Base-by-base conservation (phyloP, 2,797 vertebrate genomes). In the Pteropus rufus region DNA sequence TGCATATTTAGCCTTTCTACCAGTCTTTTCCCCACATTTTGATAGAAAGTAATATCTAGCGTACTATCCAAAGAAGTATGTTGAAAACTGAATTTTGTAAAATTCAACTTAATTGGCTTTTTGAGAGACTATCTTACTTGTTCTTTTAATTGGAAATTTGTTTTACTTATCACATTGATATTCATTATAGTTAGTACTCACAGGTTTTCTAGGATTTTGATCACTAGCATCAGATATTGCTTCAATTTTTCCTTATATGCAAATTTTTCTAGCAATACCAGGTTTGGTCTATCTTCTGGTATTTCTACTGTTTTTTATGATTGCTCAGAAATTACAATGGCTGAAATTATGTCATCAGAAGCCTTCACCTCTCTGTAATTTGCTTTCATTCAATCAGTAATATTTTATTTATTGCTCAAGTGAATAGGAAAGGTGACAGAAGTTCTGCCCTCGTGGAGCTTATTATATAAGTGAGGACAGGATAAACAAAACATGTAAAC, bases 81-180 rank as follows among this genome's bases (percentile, higher is more conserved):
- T 82, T 91, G 52, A 89, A 93, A 91, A 69, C 12, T 87, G 36
- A 95, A 79, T 56, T 95, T 95, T 94, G 19, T 91, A 67, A 91
- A 82, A 69, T 85, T 93, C 69, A 82, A 1, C 7, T 56, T 96
- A 44, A 54, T 41, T 87, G 24, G 8, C 36, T 44, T 82, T 92
- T 92, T 93, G 23, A 84, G 39, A 62, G 69, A 29, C 52, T 82
- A 8, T 52, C 21, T 76, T 69, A 26, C 14, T 64, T 84, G 34
- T 11, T 90, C 79, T 91, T 91, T 81, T 58, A 18, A 89, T 77
- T 85, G 34, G 24, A 23, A 76, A 62, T 72, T 62, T 82, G 12
- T 76, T 60, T 39, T 49, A 91, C 52, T 69, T 70, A 65, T n/a
- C 44, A 83, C 46, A 26, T 83, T 85, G 41, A 64, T 86, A 60